These are phyloP conservation scores for Melopsittacus undulatus DNA, from an alignment of 2,797 vertebrate species.

Conservation along the genomic window DNA sequence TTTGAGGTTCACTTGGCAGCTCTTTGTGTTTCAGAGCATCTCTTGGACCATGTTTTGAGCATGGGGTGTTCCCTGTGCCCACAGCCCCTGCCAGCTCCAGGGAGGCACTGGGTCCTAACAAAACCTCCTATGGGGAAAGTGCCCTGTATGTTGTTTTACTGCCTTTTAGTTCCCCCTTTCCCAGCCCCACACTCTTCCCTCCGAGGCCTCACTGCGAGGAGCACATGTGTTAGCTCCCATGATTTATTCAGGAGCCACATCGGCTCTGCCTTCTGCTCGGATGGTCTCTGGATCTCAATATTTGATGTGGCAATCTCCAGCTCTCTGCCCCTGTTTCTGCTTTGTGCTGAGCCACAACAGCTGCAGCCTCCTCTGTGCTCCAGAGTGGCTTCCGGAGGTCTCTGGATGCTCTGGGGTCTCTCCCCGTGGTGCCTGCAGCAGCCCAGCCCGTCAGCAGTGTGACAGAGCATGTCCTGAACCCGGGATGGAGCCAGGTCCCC, in stretches of 20 bases:
- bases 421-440: neutral
- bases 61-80: rapidly evolving
- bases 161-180: neutral
- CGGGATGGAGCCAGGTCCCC: rapidly evolving
- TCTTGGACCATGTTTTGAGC: neutral
- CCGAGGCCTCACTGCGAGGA: neutral
- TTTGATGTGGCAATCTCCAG: slow-evolving; percentile 67
- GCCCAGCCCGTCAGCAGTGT: neutral
- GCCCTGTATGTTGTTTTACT: neutral
- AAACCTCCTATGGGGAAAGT: neutral
- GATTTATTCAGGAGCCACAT: slow-evolving; percentile 65
- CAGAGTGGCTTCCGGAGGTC: neutral
- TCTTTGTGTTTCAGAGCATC: neutral
- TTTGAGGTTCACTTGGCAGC: neutral
- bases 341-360: rapidly evolving
- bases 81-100: neutral
- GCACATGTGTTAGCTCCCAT: neutral
- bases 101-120: neutral
- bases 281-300: slow-evolving; percentile 42
- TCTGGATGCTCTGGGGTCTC: neutral
- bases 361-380: neutral
- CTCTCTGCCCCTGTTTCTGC: slow-evolving; percentile 11
- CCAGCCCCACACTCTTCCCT: neutral
- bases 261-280: slow-evolving; percentile 1
- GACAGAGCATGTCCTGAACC: neutral